Evolutionary conservation across 2,888 invertebrate species (phyloP).

Genomic region (Junonia oenone): DNA sequence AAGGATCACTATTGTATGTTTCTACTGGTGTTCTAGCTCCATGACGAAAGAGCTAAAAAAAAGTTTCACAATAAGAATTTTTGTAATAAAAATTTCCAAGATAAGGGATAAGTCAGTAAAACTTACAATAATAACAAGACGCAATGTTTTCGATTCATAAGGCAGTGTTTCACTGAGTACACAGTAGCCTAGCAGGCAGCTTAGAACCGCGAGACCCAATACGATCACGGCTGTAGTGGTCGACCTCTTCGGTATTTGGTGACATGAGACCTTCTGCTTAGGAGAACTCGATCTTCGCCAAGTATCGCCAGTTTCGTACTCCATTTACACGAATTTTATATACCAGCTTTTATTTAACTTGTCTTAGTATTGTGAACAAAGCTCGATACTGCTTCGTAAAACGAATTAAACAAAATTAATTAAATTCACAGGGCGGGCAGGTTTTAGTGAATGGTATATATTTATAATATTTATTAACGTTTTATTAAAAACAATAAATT

Average conservation of each 20-base stretch:
- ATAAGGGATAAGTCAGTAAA: no score
- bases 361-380: neutral
- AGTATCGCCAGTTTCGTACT: constrained; percentile 66
- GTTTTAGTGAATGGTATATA: neutral
- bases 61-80: no score
- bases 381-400: neutral
- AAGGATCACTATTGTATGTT: constrained; percentile 89
- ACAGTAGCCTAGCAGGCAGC: constrained; percentile 71
- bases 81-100: no score
- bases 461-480: no score
- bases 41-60: constrained; percentile 88
- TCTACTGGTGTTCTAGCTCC: constrained; percentile 89
- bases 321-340: constrained; percentile 39
- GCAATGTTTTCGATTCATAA: constrained; percentile 66
- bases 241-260: constrained; percentile 55
- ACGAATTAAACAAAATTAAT: neutral
- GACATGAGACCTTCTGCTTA: constrained; percentile 46
- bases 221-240: constrained; percentile 63
- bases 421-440: neutral
- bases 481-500: no score
- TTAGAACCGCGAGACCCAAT: constrained; percentile 64
- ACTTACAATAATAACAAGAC: constrained; percentile 66
- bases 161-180: constrained; percentile 68
- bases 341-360: no score
- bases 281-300: constrained; percentile 57